Evolutionary conservation across 1,140 invertebrate genomes (phyloP), one percentile per base, ranked within the genome.

Genomic region (Sogatella furcifera): DNA sequence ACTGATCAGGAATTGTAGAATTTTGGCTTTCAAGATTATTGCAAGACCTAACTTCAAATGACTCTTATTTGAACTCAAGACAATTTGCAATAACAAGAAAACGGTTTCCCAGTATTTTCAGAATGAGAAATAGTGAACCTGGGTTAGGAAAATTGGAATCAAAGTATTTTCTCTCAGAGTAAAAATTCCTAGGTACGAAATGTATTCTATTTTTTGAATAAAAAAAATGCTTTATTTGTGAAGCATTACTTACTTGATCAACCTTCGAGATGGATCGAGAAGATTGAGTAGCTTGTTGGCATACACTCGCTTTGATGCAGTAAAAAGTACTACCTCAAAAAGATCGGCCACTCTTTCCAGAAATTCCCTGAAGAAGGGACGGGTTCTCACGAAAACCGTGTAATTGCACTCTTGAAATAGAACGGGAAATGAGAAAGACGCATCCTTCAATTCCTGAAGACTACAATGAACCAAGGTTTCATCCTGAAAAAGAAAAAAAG

Each of bases 381-480:
- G 79, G 4, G 94, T 95, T 64, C 94, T 80, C 5, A 67, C 65
- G 60, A 67, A 68, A 68, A 77, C 77, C 72, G 69, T 63, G 71
- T 95, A 94, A 38, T 86, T 84, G 57, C 86, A 84, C 68, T 95
- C 90, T 76, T 97, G 92, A 76, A 97, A 97, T 41, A 91, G 80
- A 21, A 98, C 94, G 11, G 93, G 92, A 76, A 98, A 97, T 65
- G 89, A 85, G 73, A 97, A 93, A 59, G 89, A 87, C 0, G 94
- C 92, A 75, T 96, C 93, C 0, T 89, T 84, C 52, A 97, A 73
- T 76, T 96, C 90, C 69, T 92, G 89, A 11, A 97, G 77, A 70
- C 91, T 95, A 73, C 95, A 98, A 71, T 98, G 95, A 1, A 97
- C 95, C 60, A 98, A 71, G 0, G 95, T 98, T 77, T 98, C 95